Percentiles rank a stretch among this genome's conserved stretches.
phyloP scores from a whole-genome alignment of 2,888 invertebrate species.

The Tipula lateralis region DNA sequence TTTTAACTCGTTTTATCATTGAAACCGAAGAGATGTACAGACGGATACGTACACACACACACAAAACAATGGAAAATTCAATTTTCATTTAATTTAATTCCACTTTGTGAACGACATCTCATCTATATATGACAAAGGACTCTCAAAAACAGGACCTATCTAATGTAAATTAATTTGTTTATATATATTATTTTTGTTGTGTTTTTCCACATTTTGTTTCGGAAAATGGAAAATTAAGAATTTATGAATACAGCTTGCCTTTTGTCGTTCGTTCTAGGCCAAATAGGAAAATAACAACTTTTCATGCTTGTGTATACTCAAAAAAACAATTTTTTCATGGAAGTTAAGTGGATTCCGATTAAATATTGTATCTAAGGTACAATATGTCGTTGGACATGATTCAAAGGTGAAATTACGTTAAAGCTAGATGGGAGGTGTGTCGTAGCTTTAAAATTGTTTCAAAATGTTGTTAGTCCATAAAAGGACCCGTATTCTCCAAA shows the following conservation, averaged over 20 bases:
- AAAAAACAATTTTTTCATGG: neutral
- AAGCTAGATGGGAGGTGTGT: too few species aligned
- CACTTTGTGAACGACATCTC: neutral
- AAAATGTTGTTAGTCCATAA: too few species aligned
- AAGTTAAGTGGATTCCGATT: neutral
- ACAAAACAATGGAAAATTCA: neutral
- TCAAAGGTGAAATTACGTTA: too few species aligned
- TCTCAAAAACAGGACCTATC: neutral
- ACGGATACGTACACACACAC: neutral
- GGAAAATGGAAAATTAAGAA: neutral
- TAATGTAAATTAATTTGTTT: constrained; percentile 11
- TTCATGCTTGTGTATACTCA: neutral
- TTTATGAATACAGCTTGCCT: neutral
- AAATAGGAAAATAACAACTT: neutral
- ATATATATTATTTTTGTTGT: neutral
- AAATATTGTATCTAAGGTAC: too few species aligned
- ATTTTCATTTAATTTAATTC: constrained; percentile 24
- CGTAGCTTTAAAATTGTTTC: too few species aligned
- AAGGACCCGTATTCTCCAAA: too few species aligned
- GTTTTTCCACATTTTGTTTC: neutral
- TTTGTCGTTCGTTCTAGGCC: neutral
- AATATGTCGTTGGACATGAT: too few species aligned
- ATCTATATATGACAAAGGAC: neutral
- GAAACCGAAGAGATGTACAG: neutral
- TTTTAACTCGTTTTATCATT: neutral